Conservation (phyloP, 1,140 invertebrate genomes). For the Drosophila trapezifrons region DNA sequence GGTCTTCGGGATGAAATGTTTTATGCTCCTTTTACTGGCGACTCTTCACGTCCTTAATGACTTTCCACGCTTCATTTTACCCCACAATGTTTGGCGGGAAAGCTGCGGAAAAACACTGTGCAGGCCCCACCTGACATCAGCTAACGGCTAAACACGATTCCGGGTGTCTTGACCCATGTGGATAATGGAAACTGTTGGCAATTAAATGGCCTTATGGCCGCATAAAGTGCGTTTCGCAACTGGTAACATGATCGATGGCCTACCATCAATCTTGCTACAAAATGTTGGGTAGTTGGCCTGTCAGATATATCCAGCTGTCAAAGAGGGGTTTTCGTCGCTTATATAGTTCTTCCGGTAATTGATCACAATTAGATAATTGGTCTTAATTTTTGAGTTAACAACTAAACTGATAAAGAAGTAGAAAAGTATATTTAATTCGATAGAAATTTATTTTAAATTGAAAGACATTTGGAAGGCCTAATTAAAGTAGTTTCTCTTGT, state of each 20-base stretch:
- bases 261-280: slow-evolving; percentile 20
- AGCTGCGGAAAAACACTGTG: slow-evolving; percentile 12
- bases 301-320: slow-evolving; percentile 6
- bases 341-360: background rate
- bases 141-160: slow-evolving; percentile 16
- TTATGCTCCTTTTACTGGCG: slow-evolving; percentile 65
- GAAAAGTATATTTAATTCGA: too few species aligned
- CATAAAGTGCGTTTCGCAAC: slow-evolving; percentile 22
- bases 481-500: too few species aligned
- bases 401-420: too few species aligned
- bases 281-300: slow-evolving; percentile 1
- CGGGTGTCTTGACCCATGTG: slow-evolving; percentile 23
- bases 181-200: slow-evolving; percentile 34
- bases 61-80: slow-evolving; percentile 53
- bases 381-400: background rate
- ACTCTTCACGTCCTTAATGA: slow-evolving; percentile 63
- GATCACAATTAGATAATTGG: background rate
- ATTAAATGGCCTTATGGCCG: slow-evolving; percentile 40
- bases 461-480: too few species aligned
- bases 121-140: slow-evolving; percentile 26
- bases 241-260: slow-evolving; percentile 39
- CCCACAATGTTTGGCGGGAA: slow-evolving; percentile 44
- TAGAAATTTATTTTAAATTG: too few species aligned
- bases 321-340: background rate
- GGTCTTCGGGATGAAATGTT: slow-evolving; percentile 62